phyloP scores from a whole-genome alignment of 2,888 invertebrate genomes.

The Papilio gigon region DNA sequence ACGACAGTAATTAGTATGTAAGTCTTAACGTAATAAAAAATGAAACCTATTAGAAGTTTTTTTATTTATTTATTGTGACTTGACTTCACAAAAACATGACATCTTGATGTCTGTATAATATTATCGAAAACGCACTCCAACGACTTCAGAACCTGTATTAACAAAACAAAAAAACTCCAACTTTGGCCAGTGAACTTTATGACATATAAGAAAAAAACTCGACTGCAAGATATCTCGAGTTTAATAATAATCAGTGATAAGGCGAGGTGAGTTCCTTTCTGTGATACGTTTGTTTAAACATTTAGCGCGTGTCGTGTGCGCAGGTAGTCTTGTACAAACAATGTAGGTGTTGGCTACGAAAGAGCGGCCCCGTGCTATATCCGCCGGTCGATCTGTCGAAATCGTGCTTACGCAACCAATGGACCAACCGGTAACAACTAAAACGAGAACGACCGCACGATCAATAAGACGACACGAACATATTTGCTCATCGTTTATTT shows the following conservation, averaged over 20 bases:
- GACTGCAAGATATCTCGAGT: constrained; percentile 43
- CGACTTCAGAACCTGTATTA: constrained; percentile 27
- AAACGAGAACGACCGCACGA: constrained; percentile 55
- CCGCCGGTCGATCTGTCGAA: constrained; percentile 70
- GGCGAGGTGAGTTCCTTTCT: constrained; percentile 57
- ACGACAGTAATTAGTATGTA: not conserved
- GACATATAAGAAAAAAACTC: constrained; percentile 42
- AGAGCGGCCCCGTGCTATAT: constrained; percentile 80
- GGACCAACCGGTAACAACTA: constrained; percentile 68
- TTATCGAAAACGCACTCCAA: constrained; percentile 10
- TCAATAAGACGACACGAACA: constrained; percentile 52
- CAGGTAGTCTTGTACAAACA: constrained; percentile 68
- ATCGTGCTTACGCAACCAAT: constrained; percentile 71
- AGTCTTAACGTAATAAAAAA: not conserved
- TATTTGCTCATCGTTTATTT: constrained; percentile 45
- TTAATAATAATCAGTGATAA: constrained; percentile 59
- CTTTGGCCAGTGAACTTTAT: constrained; percentile 44
- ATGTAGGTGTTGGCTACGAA: constrained; percentile 73
- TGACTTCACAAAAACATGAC: not conserved
- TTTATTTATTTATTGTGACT: constrained; percentile 15
- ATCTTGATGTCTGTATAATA: constrained; percentile 27
- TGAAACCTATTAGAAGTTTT: not conserved
- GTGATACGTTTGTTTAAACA: constrained; percentile 63
- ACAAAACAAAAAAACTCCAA: constrained; percentile 27
- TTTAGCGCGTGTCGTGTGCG: constrained; percentile 66